Percentiles rank a stretch among this genome's conserved stretches.
Conservation (phyloP, 1,140 invertebrate species). For the Bombus impatiens region DNA sequence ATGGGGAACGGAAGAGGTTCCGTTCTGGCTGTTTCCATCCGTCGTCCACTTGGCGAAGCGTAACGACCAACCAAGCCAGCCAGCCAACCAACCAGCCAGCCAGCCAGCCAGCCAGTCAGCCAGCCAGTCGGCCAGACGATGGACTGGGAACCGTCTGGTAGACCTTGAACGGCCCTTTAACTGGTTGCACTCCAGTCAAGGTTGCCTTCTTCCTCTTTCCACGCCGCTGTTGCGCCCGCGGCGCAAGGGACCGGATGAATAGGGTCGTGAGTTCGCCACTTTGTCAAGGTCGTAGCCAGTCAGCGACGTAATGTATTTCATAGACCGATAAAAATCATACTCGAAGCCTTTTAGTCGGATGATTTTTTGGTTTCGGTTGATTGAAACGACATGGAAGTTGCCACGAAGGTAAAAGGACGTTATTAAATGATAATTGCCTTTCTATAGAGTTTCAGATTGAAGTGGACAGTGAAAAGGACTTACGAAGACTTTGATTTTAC, state of each 20-base stretch:
- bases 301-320: neutral
- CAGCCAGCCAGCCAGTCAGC: conserved; percentile 2
- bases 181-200: conserved; percentile 68
- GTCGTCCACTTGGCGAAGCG: conserved; percentile 59
- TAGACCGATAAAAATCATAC: conserved; percentile 1
- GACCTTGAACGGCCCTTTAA: conserved; percentile 74
- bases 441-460: neutral
- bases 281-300: conserved; percentile 53
- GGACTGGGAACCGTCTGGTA: conserved; percentile 62
- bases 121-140: conserved; percentile 49
- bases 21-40: conserved; percentile 60
- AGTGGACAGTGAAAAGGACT: neutral
- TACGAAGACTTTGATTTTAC: neutral
- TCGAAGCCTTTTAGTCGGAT: neutral
- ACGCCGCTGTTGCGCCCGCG: conserved; percentile 21
- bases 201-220: conserved; percentile 67
- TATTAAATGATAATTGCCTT: neutral
- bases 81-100: neutral
- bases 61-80: conserved; percentile 47
- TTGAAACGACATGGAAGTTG: neutral
- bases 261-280: conserved; percentile 65
- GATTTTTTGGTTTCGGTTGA: neutral
- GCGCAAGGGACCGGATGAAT: conserved; percentile 54
- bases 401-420: neutral
- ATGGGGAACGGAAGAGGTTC: conserved; percentile 60